phyloP scores from a whole-genome alignment of 2,113 vertebrate species.

The Mionectes macconnelli region DNA sequence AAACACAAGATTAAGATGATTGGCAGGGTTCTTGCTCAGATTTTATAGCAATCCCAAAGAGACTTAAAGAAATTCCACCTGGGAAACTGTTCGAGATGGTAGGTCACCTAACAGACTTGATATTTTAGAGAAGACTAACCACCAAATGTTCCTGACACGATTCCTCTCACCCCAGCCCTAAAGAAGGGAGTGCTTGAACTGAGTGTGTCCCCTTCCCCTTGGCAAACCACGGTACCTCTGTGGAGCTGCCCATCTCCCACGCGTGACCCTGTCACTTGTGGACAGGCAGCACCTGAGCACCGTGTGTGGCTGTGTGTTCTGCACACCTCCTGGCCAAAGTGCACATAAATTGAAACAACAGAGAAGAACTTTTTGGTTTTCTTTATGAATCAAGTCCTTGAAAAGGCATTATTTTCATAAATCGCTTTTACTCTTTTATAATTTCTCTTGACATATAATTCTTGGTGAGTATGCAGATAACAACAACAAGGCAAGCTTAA shows the following conservation, averaged over 20 bases:
- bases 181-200: accelerated
- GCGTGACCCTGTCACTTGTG: accelerated
- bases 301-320: accelerated
- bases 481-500: constrained; percentile 73
- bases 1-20: not conserved
- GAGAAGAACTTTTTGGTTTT: constrained; percentile 20
- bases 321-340: accelerated
- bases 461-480: constrained; percentile 64
- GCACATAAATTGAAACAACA: constrained; percentile 27
- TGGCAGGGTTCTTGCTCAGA: not conserved
- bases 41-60: not conserved
- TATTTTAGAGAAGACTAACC: not conserved
- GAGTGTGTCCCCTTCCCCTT: accelerated
- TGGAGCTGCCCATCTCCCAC: accelerated
- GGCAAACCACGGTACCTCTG: accelerated
- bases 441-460: constrained; percentile 68
- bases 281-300: not conserved
- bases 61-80: not conserved
- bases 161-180: not conserved
- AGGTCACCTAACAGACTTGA: not conserved
- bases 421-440: constrained; percentile 72
- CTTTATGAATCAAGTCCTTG: constrained; percentile 53
- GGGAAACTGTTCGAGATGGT: not conserved
- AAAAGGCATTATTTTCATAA: constrained; percentile 62
- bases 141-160: not conserved